Evolutionary conservation across 2,113 vertebrate genomes (phyloP).

Genomic region (Oostethus manadensis): DNA sequence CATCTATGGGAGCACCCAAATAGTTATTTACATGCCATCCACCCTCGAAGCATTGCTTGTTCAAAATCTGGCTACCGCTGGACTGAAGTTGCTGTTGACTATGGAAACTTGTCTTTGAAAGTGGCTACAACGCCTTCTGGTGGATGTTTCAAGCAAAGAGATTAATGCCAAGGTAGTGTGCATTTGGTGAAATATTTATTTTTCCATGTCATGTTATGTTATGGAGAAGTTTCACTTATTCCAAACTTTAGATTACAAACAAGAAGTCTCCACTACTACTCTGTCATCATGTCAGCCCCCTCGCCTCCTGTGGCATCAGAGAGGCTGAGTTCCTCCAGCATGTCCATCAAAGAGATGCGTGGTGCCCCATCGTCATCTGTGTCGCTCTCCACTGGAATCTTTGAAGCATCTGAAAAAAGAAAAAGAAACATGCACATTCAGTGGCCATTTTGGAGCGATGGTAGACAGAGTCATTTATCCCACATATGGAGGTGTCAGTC

Average conservation of each 20-base stretch:
- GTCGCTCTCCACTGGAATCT: conserved; percentile 88
- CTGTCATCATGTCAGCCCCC: conserved; percentile 86
- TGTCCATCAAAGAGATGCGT: conserved; percentile 85
- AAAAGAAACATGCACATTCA: background rate
- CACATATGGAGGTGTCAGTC: too few relatives aligned
- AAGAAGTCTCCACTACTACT: conserved; percentile 22
- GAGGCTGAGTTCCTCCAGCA: conserved; percentile 93
- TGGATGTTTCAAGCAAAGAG: conserved; percentile 17
- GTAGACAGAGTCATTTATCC: background rate
- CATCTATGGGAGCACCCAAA: too few relatives aligned
- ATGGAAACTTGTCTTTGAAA: background rate
- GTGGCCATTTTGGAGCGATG: background rate
- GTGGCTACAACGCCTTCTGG: conserved; percentile 32
- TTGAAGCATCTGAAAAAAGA: conserved; percentile 64
- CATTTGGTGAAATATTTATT: background rate
- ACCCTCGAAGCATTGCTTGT: too few relatives aligned
- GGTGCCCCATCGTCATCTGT: conserved; percentile 91
- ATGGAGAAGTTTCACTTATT: background rate
- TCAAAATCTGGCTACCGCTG: too few relatives aligned
- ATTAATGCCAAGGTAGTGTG: background rate
- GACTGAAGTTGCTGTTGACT: too few relatives aligned
- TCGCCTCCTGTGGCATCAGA: conserved; percentile 87
- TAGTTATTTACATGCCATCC: too few relatives aligned
- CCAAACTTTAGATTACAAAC: background rate
- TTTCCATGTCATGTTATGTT: background rate